These are phyloP conservation scores for Oscarella lobularis DNA, from an alignment of 37 sponge, comb jelly and placozoan genomes.

Conservation along the genomic window DNA sequence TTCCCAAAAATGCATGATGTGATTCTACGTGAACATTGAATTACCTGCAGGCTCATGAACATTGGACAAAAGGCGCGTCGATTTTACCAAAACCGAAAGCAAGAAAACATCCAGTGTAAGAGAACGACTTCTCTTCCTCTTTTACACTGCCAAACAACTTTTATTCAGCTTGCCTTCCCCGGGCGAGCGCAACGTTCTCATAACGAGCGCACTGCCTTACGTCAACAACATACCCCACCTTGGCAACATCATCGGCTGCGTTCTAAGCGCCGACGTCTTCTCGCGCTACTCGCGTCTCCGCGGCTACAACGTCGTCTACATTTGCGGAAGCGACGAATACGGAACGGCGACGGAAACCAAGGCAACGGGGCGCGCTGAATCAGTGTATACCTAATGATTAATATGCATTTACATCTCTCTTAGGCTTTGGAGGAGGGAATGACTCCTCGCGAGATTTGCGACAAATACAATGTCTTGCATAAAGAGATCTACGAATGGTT, in stretches of 20 bases:
- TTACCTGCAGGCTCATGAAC: too few species aligned
- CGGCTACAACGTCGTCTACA: conserved; percentile 73
- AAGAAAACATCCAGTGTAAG: too few species aligned
- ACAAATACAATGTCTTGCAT: conserved; percentile 65
- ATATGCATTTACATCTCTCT: not conserved
- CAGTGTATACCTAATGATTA: not conserved
- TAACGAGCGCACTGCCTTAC: conserved; percentile 97
- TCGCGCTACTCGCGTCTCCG: conserved; percentile 74
- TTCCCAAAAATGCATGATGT: too few species aligned
- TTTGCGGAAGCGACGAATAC: conserved; percentile 97
- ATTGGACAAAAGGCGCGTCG: too few species aligned
- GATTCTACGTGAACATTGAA: too few species aligned
- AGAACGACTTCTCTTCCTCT: too few species aligned
- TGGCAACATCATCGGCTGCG: conserved; percentile 97
- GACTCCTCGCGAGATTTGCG: conserved; percentile 61
- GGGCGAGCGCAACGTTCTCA: conserved; percentile 77
- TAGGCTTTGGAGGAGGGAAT: conserved; percentile 82
- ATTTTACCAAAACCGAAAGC: too few species aligned
- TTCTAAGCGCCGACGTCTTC: conserved; percentile 90
- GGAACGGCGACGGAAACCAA: conserved; percentile 98
- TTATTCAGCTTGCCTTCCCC: conserved; percentile 28
- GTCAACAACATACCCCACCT: conserved; percentile 99
- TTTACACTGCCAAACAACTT: too few species aligned
- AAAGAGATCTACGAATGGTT: conserved; percentile 85
- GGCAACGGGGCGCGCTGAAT: not conserved